These are phyloP conservation scores for Boulengeromyrus knoepffleri DNA, from an alignment of 2,113 vertebrate genomes.

Conservation along the genomic window DNA sequence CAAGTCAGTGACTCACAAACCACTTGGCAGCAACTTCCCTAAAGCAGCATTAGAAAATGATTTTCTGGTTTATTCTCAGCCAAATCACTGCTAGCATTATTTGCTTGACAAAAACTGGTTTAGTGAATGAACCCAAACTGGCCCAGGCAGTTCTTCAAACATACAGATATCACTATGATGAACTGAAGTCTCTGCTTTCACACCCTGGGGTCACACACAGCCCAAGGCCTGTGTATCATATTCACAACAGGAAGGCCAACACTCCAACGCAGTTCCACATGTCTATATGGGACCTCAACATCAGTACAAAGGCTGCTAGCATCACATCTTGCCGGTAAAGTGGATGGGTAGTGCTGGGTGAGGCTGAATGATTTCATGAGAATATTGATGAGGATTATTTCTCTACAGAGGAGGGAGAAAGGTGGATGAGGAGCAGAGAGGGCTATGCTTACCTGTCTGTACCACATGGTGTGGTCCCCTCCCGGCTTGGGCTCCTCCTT, in stretches of 20 bases:
- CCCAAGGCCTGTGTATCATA: not conserved
- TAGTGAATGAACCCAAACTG: not conserved
- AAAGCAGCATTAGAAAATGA: not conserved
- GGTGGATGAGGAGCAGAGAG: not conserved
- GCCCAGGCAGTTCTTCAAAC: not conserved
- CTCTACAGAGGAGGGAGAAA: not conserved
- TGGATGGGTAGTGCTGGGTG: not conserved
- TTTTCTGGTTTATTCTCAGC: not conserved
- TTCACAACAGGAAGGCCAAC: not conserved
- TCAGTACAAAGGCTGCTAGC: not conserved
- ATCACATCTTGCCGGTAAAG: not conserved
- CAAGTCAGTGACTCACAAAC: not conserved
- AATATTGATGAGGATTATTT: not conserved
- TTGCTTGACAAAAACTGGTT: not conserved
- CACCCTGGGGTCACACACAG: not conserved
- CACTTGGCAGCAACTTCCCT: not conserved
- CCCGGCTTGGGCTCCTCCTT: conserved; percentile 83
- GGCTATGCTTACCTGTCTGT: conserved; percentile 80
- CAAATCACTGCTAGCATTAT: not conserved
- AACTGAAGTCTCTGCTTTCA: not conserved
- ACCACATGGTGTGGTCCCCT: conserved; percentile 85
- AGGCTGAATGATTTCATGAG: not conserved
- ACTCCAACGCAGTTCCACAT: not conserved
- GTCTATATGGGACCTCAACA: not conserved
- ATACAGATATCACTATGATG: not conserved